Base-by-base conservation (phyloP, 2,113 vertebrate species). In the Megaceryle torquata region DNA sequence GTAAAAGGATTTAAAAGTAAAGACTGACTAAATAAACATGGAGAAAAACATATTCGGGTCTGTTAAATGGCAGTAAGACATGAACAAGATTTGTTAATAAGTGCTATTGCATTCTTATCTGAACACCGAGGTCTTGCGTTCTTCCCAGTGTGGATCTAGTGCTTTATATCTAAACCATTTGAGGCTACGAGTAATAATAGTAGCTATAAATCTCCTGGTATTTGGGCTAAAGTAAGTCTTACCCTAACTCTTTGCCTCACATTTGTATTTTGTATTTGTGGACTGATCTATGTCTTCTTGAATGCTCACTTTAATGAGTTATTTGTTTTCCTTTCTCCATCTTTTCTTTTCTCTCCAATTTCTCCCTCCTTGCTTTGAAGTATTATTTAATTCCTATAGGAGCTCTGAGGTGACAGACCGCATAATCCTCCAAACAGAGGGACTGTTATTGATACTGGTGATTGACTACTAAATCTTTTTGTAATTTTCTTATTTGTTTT, bases 401-500 rank as follows among this genome's bases (percentile, higher is more conserved):
- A 94, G 11, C 44, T 88, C n/a, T 77, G 63, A 82, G 41, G 46
- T 77, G 78, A 54, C 51, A 77, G 54, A 74, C 51, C 46, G 39
- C 24, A 21, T 83, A 94, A 82, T 89, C 71, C 59, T 56, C 43
- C 20, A 64, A 48, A 91, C 50, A 44, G 1, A 43, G 4, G n/a
- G n/a, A 78, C 80, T 86, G 33, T 53, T 89, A 56, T 67, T 91
- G 84, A 89, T 88, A 86, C 20, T 80, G 37, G n/a, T 4, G 2
- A 82, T 88, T 95, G 70, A 92, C 59, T 74, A 95, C 46, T 83
- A 88, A 83, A 91, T 93, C 29, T 70, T 83, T 67, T 67, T 67
- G 16, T 71, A 63, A 86, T 94, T 95, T 89, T 91, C 46, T 61
- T 82, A 67, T 77, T 90, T 91, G 48, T 63, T 94, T 89, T 93